phyloP scores from a whole-genome alignment of 2,113 vertebrate species.

The Euleptes europaea region DNA sequence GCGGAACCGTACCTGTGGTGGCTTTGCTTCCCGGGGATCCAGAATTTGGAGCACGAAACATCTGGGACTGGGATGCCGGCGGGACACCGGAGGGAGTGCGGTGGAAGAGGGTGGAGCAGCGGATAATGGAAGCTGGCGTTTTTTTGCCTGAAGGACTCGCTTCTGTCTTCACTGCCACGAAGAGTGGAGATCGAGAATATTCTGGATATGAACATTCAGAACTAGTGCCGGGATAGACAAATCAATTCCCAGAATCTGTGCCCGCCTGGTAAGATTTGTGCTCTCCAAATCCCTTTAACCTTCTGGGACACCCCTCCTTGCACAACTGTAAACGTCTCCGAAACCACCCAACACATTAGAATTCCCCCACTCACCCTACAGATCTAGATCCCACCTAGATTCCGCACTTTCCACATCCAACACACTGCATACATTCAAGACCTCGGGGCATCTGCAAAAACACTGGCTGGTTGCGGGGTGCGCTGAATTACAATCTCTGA shows the following conservation, averaged over 20 bases:
- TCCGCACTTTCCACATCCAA: neutral
- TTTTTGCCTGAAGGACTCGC: slow-evolving; percentile 78
- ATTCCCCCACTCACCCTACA: neutral
- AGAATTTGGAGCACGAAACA: slow-evolving; percentile 79
- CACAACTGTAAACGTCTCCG: fast-evolving
- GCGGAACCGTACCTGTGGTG: slow-evolving; percentile 75
- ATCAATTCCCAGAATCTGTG: slow-evolving; percentile 64
- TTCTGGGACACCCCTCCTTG: neutral
- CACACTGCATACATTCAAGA: neutral
- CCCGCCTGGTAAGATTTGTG: slow-evolving; percentile 53
- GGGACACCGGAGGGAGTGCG: slow-evolving; percentile 62
- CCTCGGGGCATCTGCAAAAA: neutral
- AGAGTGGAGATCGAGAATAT: slow-evolving; percentile 81
- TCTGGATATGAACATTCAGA: slow-evolving; percentile 80
- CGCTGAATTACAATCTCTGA: neutral
- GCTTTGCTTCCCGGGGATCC: slow-evolving; percentile 80
- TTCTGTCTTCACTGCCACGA: slow-evolving; percentile 81
- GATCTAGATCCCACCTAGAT: neutral
- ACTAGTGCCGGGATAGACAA: slow-evolving; percentile 72
- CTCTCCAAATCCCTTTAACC: neutral
- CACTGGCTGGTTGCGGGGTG: neutral
- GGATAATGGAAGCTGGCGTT: slow-evolving; percentile 72
- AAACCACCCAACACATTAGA: neutral
- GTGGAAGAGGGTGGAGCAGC: slow-evolving; percentile 75
- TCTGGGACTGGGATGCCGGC: slow-evolving; percentile 74